Percentiles rank a stretch among this genome's conserved stretches.
Evolutionary conservation across 2,113 vertebrate species (phyloP).

Genomic region (Sula dactylatra): DNA sequence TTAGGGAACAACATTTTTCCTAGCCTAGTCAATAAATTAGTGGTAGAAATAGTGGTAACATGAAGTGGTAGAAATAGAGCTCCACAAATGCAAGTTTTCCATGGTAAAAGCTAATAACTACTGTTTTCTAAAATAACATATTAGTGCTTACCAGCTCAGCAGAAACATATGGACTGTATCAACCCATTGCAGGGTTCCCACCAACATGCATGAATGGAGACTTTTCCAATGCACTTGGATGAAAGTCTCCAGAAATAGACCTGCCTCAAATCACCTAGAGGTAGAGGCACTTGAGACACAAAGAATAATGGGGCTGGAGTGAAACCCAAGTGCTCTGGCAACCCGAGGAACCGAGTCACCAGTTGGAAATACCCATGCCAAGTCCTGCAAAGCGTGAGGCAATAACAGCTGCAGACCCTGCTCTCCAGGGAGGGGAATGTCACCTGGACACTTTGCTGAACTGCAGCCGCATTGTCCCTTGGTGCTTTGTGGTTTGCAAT

Average conservation of each 20-base stretch:
- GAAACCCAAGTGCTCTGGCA: background rate
- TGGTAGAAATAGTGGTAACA: background rate
- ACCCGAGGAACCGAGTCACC: background rate
- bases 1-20: background rate
- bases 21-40: slow-evolving; percentile 5
- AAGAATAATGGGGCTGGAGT: background rate
- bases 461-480: background rate
- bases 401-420: background rate
- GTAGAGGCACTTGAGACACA: rapidly evolving
- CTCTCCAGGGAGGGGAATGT: background rate
- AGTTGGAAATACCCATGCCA: background rate
- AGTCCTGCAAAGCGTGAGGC: background rate
- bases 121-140: slow-evolving; percentile 30
- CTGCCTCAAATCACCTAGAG: background rate
- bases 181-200: background rate
- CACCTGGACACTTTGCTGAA: background rate
- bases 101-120: background rate
- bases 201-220: background rate
- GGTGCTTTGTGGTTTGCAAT: background rate
- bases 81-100: background rate
- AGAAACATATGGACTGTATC: background rate
- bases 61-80: slow-evolving; percentile 30
- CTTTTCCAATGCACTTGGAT: background rate
- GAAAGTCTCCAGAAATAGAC: background rate
- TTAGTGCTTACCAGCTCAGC: slow-evolving; percentile 6